A percentile compares a stretch with the other conserved stretches of the same genome.
phyloP scores from a whole-genome alignment of 2,797 vertebrate genomes.

The Hypotaenidia philippensis region DNA sequence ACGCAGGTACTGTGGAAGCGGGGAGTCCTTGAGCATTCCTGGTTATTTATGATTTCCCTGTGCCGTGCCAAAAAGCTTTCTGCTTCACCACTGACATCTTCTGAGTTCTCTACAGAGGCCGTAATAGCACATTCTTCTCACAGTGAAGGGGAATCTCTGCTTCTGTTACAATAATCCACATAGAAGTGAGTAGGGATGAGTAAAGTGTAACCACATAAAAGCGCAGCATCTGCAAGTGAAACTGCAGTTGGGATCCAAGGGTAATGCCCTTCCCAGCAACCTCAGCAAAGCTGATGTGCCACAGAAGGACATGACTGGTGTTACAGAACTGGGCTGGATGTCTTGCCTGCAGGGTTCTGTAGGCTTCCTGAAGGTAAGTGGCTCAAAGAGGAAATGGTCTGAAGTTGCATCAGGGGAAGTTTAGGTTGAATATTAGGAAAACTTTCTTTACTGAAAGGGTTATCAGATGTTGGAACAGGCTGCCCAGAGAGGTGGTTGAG shows the following conservation, averaged over 20 bases:
- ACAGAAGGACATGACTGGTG: neutral
- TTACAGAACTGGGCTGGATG: neutral
- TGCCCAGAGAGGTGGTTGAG: too few relatives aligned
- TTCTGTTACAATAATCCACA: neutral
- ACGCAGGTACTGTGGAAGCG: neutral
- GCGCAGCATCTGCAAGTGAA: neutral
- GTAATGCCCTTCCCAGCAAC: neutral
- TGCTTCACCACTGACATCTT: neutral
- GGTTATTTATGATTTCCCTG: neutral
- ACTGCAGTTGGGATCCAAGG: neutral
- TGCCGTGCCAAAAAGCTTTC: neutral
- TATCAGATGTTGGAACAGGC: too few relatives aligned
- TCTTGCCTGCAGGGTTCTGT: neutral
- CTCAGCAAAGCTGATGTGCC: neutral
- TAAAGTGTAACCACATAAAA: rapidly evolving
- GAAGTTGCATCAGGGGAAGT: too few relatives aligned
- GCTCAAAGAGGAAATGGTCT: neutral
- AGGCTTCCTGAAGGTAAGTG: neutral
- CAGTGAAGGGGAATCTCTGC: neutral
- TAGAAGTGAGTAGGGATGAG: neutral
- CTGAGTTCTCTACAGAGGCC: neutral
- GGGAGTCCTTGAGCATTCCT: neutral
- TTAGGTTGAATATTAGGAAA: too few relatives aligned
- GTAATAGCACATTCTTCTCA: neutral
- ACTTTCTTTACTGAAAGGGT: too few relatives aligned